Evolutionary conservation across 2,888 invertebrate species (phyloP), one percentile per base, ranked within the genome.

Genomic region (Apoda limacodes): DNA sequence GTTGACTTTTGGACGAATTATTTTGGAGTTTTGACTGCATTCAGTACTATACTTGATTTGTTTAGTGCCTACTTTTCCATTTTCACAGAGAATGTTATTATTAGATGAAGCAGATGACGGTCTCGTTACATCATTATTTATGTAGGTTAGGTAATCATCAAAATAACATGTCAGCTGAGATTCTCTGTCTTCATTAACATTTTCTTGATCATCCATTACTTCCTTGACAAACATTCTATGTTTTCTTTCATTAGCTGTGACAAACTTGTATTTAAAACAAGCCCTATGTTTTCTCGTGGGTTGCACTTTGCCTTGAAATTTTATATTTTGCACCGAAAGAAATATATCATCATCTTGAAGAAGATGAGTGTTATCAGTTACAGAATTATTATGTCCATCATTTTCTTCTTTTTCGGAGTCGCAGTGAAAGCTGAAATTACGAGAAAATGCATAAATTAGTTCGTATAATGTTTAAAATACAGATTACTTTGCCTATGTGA

Each of bases 161-260:
- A 68, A 67, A 39, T 70, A 68, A 39, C 55, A 59, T 0, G 70
- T 65, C 4, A 67, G 46, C 38, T 68, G 60, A 1, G 78, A 76
- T 2, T 55, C 54, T 29, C 52, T 42, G 5, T 60, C 70, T 2
- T 57, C 60, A 2, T 66, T 60, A 17, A 17, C 5, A 6, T 17
- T 5, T 9, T 40, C 44, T 9, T 43, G 38, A 13, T 67, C 60
- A 4, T 53, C 50, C 1, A 74, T 54, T 5, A 53, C 41, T 58
- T 78, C 60, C 40, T 72, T 76, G 0, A 78, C 63, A 38, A 80
- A 78, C 75, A 80, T 74, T 43, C 80, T 52, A 30, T 80, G 78
- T 37, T 55, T 60, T 24, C 50, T 60, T 5, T 50, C 51, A 30
- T 55, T 52, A n/a, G n/a, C n/a, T 1, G 51, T 46, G 5, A 53